Percentiles rank a stretch among this genome's conserved stretches.
phyloP scores from a whole-genome alignment of 2,113 vertebrate genomes.

The Chionodraco myersi region DNA sequence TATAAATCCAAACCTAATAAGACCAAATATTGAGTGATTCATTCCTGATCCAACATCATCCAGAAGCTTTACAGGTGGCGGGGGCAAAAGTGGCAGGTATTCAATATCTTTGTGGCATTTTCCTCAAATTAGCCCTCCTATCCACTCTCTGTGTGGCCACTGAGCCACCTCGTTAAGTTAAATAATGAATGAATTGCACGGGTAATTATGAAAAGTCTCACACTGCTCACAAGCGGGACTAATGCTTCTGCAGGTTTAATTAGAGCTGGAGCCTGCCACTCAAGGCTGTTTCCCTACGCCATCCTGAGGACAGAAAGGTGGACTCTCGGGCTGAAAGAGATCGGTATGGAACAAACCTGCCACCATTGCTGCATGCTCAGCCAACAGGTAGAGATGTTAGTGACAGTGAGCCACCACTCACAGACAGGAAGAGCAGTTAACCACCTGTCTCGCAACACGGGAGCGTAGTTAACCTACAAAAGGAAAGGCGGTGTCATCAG shows the following conservation, averaged over 20 bases:
- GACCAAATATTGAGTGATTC: conserved; percentile 50
- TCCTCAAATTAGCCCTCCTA: conserved; percentile 62
- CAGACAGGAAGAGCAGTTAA: conserved; percentile 42
- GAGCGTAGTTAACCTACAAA: conserved; percentile 37
- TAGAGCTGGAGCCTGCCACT: conserved; percentile 78
- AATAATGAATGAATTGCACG: conserved; percentile 78
- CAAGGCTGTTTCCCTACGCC: conserved; percentile 56
- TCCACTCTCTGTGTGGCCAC: conserved; percentile 68
- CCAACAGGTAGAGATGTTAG: conserved; percentile 28
- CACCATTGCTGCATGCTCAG: conserved; percentile 10
- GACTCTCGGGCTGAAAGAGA: conserved; percentile 57
- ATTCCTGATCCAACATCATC: conserved; percentile 49
- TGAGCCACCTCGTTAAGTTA: conserved; percentile 73
- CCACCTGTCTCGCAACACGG: conserved; percentile 54
- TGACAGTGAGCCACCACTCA: conserved; percentile 16
- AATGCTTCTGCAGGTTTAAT: conserved; percentile 81
- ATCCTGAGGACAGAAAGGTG: conserved; percentile 53
- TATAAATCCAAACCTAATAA: conserved; percentile 53
- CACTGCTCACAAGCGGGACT: conserved; percentile 76
- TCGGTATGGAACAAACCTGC: conserved; percentile 39
- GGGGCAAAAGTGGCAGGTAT: conserved; percentile 49
- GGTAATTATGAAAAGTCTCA: conserved; percentile 79
- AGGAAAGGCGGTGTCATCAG: conserved; percentile 52
- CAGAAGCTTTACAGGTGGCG: conserved; percentile 49
- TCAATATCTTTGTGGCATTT: conserved; percentile 62